These are phyloP conservation scores for Coracias cyanogaster DNA, from an alignment of 2,797 vertebrate genomes.

Conservation along the genomic window DNA sequence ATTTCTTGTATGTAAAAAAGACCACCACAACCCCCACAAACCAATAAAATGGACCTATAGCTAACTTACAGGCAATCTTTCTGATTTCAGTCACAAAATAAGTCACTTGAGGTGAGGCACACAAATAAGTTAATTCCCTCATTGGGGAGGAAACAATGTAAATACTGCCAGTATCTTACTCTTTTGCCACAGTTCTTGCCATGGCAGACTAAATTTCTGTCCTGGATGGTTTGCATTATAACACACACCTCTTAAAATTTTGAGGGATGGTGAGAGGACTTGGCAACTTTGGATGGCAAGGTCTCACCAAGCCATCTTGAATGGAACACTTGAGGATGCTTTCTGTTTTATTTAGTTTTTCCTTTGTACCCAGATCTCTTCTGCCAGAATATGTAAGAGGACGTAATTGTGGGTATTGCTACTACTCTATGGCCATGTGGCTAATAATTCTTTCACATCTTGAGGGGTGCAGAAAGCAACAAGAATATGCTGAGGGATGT, in stretches of 20 bases:
- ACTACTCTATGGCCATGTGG: neutral
- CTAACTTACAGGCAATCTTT: neutral
- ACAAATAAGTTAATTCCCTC: neutral
- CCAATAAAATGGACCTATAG: neutral
- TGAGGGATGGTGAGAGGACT: neutral
- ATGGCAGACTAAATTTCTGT: neutral
- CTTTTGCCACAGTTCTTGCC: neutral
- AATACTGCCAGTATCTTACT: neutral
- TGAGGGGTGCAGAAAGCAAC: slow-evolving; percentile 23
- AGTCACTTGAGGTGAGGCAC: neutral
- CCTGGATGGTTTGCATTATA: neutral
- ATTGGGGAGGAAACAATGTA: neutral
- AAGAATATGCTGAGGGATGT: slow-evolving; percentile 44
- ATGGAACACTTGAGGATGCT: neutral
- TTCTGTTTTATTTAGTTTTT: neutral
- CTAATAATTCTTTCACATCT: slow-evolving; percentile 53
- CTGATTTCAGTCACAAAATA: neutral
- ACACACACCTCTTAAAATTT: neutral
- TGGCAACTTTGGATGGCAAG: neutral
- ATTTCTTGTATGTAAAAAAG: neutral
- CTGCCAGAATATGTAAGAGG: neutral
- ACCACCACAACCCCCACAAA: neutral
- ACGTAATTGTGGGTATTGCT: neutral
- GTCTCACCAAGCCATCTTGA: neutral
- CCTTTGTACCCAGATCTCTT: neutral